Evolutionary conservation across 2,797 vertebrate genomes (phyloP), one percentile per base, ranked within the genome.

Genomic region (Spheniscus humboldti): DNA sequence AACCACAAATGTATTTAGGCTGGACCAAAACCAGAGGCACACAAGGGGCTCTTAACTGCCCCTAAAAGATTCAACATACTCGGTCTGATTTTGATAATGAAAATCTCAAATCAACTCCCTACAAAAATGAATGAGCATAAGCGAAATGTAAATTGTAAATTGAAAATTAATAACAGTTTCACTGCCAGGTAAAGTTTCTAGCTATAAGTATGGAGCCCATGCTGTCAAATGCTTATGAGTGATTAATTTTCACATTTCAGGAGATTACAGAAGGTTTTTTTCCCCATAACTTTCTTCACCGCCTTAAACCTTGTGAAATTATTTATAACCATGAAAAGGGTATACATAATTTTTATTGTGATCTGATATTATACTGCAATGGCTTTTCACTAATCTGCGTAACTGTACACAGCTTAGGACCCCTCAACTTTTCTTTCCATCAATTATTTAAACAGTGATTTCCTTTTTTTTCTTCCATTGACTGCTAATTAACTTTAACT

Each of bases 171-270:
- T 41, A 13, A 4, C 28, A 74, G 30, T 89, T 84, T 37, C 66
- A 3, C 33, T 69, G 69, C 27, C 57, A 28, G 30, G 63, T 13
- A 31, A 81, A 81, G 53, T 56, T 87, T 48, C 74, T 18, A 31
- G 57, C 39, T 85, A 0, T 13, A 25, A 31, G 23, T 4, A 37
- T 1, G 8, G 66, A 85, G 78, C 57, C n/a, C 74, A 7, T 25
- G 23, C 50, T 95, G 78, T 55, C 74, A 71, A 62, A 68, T n/a
- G 60, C 37, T 84, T 57, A 16, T 4, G 18, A 89, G 85, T 85
- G 74, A 94, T 81, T 87, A 81, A 87, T 96, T 90, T 90, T 89
- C 88, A 94, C 78, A 90, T 85, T 89, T 84, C 28, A 55, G 77
- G 60, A 91, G 64, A 91, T 71, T 52, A 90, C 78, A 87, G 85